Conservation (phyloP, 2,888 invertebrate species). For the Adelphocoris suturalis region DNA sequence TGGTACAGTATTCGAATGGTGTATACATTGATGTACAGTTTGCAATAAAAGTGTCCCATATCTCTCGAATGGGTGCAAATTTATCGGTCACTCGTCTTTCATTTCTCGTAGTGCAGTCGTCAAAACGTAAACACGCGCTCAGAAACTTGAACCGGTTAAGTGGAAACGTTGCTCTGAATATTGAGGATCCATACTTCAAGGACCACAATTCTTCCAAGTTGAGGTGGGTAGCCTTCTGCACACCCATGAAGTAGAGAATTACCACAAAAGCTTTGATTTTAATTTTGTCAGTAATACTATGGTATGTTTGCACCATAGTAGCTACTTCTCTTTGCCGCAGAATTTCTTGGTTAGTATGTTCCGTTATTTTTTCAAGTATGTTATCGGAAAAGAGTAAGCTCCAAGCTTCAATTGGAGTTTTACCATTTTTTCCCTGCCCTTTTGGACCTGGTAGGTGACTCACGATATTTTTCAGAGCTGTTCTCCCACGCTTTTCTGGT, state of each 20-base stretch:
- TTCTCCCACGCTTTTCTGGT: no score
- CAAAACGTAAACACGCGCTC: conserved; percentile 57
- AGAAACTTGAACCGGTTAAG: conserved; percentile 44
- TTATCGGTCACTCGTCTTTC: conserved; percentile 2
- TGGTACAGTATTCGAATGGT: conserved; percentile 63
- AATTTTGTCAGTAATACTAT: neutral
- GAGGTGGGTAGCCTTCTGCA: conserved; percentile 18
- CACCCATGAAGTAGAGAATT: conserved; percentile 45
- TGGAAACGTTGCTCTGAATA: conserved; percentile 48
- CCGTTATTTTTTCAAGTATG: no score
- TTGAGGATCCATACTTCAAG: neutral
- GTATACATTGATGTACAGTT: conserved; percentile 60
- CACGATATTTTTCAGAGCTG: no score
- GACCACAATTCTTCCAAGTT: conserved; percentile 60
- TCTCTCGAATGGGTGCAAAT: conserved; percentile 69
- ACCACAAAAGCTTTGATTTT: conserved; percentile 61
- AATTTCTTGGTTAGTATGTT: no score
- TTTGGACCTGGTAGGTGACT: no score
- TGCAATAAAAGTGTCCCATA: conserved; percentile 66
- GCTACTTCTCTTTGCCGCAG: no score
- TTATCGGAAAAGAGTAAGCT: no score
- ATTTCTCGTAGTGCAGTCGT: conserved; percentile 44
- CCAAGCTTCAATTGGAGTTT: no score
- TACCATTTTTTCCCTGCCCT: no score
- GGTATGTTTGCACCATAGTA: no score